These are phyloP conservation scores for Euphonia xanthogaster DNA, from an alignment of 2,797 vertebrate species.

Conservation along the genomic window DNA sequence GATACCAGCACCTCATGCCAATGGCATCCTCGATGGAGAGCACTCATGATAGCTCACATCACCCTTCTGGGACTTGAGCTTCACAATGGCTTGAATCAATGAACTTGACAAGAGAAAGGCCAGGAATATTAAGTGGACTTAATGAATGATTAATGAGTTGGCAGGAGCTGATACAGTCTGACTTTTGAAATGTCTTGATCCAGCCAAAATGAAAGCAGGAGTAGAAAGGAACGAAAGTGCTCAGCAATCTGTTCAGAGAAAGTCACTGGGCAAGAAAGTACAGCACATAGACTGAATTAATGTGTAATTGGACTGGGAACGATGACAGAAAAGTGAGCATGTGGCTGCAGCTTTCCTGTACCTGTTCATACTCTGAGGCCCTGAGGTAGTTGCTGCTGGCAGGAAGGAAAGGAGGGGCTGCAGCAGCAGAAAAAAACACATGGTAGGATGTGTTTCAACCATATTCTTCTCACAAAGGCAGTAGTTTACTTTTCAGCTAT, in stretches of 20 bases:
- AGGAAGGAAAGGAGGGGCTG: not conserved
- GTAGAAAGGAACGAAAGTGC: not conserved
- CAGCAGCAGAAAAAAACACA: not conserved
- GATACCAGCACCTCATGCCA: not conserved
- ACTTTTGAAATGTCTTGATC: not conserved
- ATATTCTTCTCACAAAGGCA: not conserved
- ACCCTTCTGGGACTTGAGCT: not conserved
- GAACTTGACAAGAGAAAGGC: not conserved
- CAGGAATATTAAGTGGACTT: not conserved
- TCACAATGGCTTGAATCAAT: not conserved
- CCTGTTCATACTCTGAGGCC: not conserved
- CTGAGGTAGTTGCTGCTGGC: not conserved
- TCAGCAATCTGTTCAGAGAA: not conserved
- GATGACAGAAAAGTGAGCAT: not conserved
- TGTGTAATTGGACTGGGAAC: not conserved
- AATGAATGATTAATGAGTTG: not conserved
- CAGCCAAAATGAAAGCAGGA: not conserved
- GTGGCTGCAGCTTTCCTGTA: not conserved
- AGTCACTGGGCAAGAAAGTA: not conserved
- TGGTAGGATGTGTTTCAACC: not conserved
- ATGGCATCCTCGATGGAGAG: not conserved
- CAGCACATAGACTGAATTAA: not conserved
- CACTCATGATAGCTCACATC: rapidly evolving
- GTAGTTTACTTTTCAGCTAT: not conserved
- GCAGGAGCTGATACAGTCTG: not conserved